Evolutionary conservation across 1,140 invertebrate species (phyloP).

Genomic region (Panagrolaimus sp.): DNA sequence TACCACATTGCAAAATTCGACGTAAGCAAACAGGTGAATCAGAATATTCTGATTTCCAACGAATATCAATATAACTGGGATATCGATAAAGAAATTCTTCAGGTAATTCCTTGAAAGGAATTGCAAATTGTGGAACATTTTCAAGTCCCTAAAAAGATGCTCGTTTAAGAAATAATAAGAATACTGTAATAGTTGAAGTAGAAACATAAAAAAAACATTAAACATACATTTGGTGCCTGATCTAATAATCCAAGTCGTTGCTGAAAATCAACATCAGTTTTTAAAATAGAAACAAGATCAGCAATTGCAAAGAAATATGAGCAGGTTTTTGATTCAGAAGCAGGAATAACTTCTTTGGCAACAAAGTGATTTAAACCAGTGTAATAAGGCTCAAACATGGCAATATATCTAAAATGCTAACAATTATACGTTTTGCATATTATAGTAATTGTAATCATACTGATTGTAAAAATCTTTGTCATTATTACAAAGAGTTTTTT

Average conservation of each 20-base stretch:
- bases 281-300: neutral
- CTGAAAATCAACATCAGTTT: conserved; percentile 5
- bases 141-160: neutral
- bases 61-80: conserved; percentile 8
- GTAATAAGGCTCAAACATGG: conserved; percentile 8
- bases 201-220: too few species aligned
- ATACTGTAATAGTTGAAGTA: too few species aligned
- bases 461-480: conserved; percentile 9
- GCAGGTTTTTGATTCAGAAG: neutral
- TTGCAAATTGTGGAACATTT: neutral
- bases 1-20: neutral
- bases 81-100: neutral
- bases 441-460: neutral
- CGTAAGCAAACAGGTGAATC: neutral
- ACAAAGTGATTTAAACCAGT: conserved; percentile 5
- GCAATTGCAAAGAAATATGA: conserved; percentile 5
- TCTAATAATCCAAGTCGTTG: neutral
- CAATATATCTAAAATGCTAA: neutral
- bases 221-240: too few species aligned
- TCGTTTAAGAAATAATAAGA: too few species aligned
- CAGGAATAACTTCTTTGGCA: neutral
- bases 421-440: neutral
- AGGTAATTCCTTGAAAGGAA: conserved; percentile 1
- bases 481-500: neutral
- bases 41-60: neutral